phyloP scores from a whole-genome alignment of 1,140 invertebrate genomes.

The Aphelenchoides fujianensis region DNA sequence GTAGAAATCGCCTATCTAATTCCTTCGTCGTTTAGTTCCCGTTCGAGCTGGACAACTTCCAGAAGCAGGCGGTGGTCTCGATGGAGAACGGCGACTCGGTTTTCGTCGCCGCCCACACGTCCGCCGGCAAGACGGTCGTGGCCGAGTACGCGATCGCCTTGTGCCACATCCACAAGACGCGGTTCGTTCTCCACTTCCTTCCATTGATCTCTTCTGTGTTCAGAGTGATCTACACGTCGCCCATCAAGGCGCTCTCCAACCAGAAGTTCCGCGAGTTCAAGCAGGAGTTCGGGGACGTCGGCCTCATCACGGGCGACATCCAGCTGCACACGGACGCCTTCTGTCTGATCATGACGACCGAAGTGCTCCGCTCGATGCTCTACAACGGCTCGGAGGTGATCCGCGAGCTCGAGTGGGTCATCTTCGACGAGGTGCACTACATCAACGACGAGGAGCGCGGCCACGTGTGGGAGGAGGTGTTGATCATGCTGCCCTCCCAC shows the following conservation, averaged over 20 bases:
- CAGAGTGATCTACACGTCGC: slow-evolving; percentile 94
- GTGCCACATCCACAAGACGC: slow-evolving; percentile 86
- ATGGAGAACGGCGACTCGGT: slow-evolving; percentile 90
- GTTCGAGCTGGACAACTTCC: slow-evolving; percentile 94
- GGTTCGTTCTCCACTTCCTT: background rate
- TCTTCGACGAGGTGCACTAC: slow-evolving; percentile 99
- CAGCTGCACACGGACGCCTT: slow-evolving; percentile 88
- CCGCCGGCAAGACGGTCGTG: slow-evolving; percentile 97
- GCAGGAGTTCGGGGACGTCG: slow-evolving; percentile 76
- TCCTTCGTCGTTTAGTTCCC: slow-evolving; percentile 74
- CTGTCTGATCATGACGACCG: slow-evolving; percentile 98
- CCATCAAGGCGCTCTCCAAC: slow-evolving; percentile 97
- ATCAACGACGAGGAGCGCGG: slow-evolving; percentile 96
- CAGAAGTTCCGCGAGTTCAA: slow-evolving; percentile 98
- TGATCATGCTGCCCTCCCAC: slow-evolving; percentile 88
- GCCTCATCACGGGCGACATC: slow-evolving; percentile 89
- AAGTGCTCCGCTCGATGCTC: slow-evolving; percentile 93
- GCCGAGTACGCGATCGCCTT: slow-evolving; percentile 94
- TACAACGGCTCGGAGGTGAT: slow-evolving; percentile 91
- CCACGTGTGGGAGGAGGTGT: slow-evolving; percentile 98
- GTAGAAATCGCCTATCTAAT: no score
- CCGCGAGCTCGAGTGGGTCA: slow-evolving; percentile 93
- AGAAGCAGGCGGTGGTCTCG: slow-evolving; percentile 89
- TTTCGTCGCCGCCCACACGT: slow-evolving; percentile 97
- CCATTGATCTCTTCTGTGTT: slow-evolving; percentile 56